phyloP scores from a whole-genome alignment of 1,140 invertebrate species.

The Zaprionus davidi region DNA sequence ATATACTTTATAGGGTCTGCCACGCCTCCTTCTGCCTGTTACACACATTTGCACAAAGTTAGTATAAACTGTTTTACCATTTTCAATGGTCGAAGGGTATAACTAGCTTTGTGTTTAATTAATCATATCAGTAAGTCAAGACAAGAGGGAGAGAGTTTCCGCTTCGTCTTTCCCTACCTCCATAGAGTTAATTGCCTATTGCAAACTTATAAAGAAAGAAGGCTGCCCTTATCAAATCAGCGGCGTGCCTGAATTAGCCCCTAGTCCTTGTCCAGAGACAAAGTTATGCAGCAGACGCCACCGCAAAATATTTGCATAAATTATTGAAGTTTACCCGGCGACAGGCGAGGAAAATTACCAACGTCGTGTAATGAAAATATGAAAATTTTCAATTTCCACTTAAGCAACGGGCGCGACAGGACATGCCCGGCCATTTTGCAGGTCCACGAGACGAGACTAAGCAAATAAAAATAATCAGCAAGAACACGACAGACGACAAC shows the following conservation, averaged over 20 bases:
- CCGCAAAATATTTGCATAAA: constrained; percentile 78
- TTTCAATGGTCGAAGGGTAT: no score
- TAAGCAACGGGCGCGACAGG: constrained; percentile 45
- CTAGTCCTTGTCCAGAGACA: constrained; percentile 1
- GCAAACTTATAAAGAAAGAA: constrained; percentile 2
- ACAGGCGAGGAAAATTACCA: constrained; percentile 53
- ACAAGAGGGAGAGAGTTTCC: no score
- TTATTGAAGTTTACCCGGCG: constrained; percentile 59
- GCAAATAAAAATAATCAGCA: constrained; percentile 76
- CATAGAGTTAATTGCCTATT: constrained; percentile 28
- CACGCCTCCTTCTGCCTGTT: no score
- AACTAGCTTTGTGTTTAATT: background rate
- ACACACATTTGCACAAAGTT: no score
- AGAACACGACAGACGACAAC: constrained; percentile 54
- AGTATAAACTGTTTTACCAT: no score
- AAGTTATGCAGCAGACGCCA: constrained; percentile 57
- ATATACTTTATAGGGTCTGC: no score
- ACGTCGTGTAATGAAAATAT: constrained; percentile 70
- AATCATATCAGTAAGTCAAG: no score
- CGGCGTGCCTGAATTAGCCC: constrained; percentile 53
- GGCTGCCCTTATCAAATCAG: constrained; percentile 31
- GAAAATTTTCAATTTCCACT: constrained; percentile 82
- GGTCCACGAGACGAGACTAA: constrained; percentile 57
- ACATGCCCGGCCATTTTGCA: constrained; percentile 31
- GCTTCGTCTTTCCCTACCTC: background rate